Base-by-base conservation (phyloP, 37 sponge, comb jelly and placozoan genomes). In the Diacarnus erythraeanus region DNA sequence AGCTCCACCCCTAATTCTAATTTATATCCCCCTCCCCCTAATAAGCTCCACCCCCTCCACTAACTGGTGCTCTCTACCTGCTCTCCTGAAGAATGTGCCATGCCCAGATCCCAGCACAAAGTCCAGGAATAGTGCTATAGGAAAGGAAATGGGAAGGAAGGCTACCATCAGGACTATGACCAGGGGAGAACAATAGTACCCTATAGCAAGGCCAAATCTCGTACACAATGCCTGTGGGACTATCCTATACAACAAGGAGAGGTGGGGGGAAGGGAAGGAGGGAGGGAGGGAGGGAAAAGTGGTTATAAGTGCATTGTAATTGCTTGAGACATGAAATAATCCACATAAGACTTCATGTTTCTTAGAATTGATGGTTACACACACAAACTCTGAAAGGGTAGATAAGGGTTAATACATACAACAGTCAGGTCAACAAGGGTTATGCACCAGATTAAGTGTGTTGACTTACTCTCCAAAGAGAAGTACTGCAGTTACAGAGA, bases 211-310 rank as follows among this genome's bases (percentile, higher is more conserved):
- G 0, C 94, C 91, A 83, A 77, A 94, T 27, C 94, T 60, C 22
- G 94, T 90, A 57, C 94, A 94, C 39, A 94, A 33, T 3, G 94
- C 94, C 74, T 94, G 94, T 29, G 94, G 94, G 36, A 94, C 70
- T 18, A 94, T 84, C 76, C 93, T 93, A 57, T 17, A 35, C 10
- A 63, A 29, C 34, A 3, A 59, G 12, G 61, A 71, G 44, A 69
- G 51, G 10, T 47, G 5, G 23, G 79, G 57, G 69, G 21, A 54
- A 12, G 44, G 2, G 25, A 59, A 22, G 22, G 39, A 34, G 31
- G 67, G 67, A 47, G 12, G 12, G 51, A 47, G 51, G 51, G n/a
- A n/a, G n/a, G n/a, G n/a, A n/a, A n/a, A n/a, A n/a, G n/a, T n/a
- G n/a, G n/a, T n/a, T n/a, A n/a, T n/a, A n/a, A n/a, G n/a, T n/a